Conservation (phyloP, 2,888 invertebrate species). For the Suillia variegata region DNA sequence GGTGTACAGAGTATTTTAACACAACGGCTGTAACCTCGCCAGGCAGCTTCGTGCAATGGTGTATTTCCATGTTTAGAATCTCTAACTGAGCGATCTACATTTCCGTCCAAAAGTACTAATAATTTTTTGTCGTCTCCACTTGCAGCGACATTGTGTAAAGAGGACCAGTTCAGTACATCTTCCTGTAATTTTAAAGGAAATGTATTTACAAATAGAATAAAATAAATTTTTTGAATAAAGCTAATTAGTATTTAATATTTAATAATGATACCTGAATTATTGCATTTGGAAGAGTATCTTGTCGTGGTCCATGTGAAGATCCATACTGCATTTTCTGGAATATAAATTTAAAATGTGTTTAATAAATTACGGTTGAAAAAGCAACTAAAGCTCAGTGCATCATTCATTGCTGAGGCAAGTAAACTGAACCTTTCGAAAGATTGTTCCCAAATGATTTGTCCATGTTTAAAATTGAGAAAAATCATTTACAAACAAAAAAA, state of each 20-base stretch:
- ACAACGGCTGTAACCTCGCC: slow-evolving; percentile 90
- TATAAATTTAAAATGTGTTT: too few relatives aligned
- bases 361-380: too few relatives aligned
- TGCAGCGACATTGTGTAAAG: slow-evolving; percentile 51
- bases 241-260: too few relatives aligned
- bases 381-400: too few relatives aligned
- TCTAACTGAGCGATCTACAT: slow-evolving; percentile 50
- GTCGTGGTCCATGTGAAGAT: slow-evolving; percentile 43
- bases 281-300: slow-evolving; percentile 54
- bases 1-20: slow-evolving; percentile 70
- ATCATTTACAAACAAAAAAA: too few relatives aligned
- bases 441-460: too few relatives aligned
- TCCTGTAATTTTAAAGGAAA: slow-evolving; percentile 36
- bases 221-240: too few relatives aligned
- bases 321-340: too few relatives aligned
- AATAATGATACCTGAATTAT: slow-evolving; percentile 51
- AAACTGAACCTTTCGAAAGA: too few relatives aligned
- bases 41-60: slow-evolving; percentile 91
- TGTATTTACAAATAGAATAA: background rate
- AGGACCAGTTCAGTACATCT: slow-evolving; percentile 47
- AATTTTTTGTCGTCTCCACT: slow-evolving; percentile 50
- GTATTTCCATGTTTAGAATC: slow-evolving; percentile 82
- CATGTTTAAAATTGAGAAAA: too few relatives aligned
- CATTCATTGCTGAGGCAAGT: too few relatives aligned
- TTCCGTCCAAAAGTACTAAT: slow-evolving; percentile 45